Percentiles rank a stretch among this genome's conserved stretches.
Conservation (phyloP, 30 jellyfish, hydroid and myxozoan genomes). For the Clytia hemisphaerica region DNA sequence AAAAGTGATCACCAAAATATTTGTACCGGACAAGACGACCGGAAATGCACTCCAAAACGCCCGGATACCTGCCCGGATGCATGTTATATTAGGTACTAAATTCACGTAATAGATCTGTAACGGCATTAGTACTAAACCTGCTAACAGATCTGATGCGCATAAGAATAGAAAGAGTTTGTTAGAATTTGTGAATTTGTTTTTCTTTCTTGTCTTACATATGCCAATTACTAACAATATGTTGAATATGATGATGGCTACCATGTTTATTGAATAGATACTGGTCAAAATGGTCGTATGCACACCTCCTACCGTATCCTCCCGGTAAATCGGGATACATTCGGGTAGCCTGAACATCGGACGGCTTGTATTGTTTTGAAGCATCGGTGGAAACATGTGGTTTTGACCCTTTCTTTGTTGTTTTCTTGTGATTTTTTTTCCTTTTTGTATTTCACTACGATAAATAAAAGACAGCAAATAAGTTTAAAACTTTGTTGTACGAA, state of each 20-base stretch:
- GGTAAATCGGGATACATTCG: not conserved
- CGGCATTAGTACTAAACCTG: not conserved
- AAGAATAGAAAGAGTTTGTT: slow-evolving; percentile 1
- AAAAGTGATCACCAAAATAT: not conserved
- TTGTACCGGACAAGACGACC: not conserved
- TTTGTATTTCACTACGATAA: too few relatives aligned
- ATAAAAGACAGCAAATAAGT: too few relatives aligned
- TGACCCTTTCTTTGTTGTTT: not conserved
- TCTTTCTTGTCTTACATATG: not conserved
- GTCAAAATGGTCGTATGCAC: not conserved
- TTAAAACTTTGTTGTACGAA: too few relatives aligned
- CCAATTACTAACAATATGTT: not conserved
- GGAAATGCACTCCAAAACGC: slow-evolving; percentile 15
- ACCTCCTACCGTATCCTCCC: not conserved
- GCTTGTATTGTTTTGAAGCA: not conserved
- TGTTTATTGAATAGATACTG: not conserved
- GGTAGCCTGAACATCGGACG: not conserved
- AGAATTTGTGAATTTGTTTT: not conserved
- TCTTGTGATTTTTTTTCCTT: too few relatives aligned
- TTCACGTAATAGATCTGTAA: not conserved
- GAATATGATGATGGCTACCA: not conserved
- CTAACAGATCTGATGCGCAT: not conserved
- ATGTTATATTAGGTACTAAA: not conserved
- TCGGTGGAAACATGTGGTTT: not conserved
- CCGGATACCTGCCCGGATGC: slow-evolving; percentile 1